Evolutionary conservation across 2,888 invertebrate genomes (phyloP), one percentile per base, ranked within the genome.

Genomic region (Melieria crassipennis): DNA sequence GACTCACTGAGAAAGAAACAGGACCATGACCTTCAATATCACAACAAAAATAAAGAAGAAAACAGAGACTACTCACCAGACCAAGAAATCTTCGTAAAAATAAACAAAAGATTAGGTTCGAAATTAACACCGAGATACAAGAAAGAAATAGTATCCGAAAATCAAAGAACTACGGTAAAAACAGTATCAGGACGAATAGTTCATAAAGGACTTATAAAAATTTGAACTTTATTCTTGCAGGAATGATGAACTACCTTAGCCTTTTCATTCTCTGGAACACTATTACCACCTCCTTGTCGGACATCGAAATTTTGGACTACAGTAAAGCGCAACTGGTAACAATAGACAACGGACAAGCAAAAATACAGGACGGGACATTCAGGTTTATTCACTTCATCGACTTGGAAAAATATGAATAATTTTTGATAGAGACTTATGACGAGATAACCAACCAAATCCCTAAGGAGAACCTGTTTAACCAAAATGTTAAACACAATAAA

Each of bases 381-480:
- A 65, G 43, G 52, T 43, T 65, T 4, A 70, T 65, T n/a, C 70
- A 65, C 6, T 13, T 65, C 45, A 65, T 70, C 13, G 65, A 61
- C 61, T 43, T 60, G 5, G 61, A 46, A 1, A 30, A 50, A 50
- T 70, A 65, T 55, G 58, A 70, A 64, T 10, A 42, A 13, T 64
- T 69, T 47, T 6, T 69, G 16, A 30, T 5, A 9, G 64, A 42
- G 7, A 70, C n/a, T n/a, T n/a, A n/a, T n/a, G n/a, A n/a, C n/a
- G n/a, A n/a, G n/a, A n/a, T n/a, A n/a, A n/a, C n/a, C n/a, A n/a
- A n/a, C n/a, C n/a, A n/a, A n/a, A n/a, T n/a, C n/a, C n/a, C n/a
- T n/a, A n/a, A n/a, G n/a, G n/a, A n/a, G n/a, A n/a, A n/a, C n/a
- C n/a, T n/a, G n/a, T n/a, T n/a, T n/a, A n/a, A n/a, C n/a, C n/a